Conservation (phyloP, 2,113 vertebrate species). For the Myodes glareolus region DNA sequence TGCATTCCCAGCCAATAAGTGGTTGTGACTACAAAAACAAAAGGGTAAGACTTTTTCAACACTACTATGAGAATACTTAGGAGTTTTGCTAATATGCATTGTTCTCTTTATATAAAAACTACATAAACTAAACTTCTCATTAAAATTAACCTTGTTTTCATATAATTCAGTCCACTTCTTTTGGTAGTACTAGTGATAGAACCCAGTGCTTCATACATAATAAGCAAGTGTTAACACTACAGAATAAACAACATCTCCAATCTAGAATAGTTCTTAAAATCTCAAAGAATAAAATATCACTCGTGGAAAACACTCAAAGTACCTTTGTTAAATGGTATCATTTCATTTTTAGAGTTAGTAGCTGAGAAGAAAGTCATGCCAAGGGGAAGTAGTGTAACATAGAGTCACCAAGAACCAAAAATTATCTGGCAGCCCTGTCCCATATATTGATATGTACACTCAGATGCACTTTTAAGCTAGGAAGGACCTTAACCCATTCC, state of each 20-base stretch:
- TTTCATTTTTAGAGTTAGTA: constrained; percentile 17
- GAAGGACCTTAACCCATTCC: constrained; percentile 21
- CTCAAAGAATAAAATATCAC: constrained; percentile 26
- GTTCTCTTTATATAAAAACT: constrained; percentile 29
- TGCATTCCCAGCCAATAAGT: constrained; percentile 13
- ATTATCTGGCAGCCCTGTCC: background rate
- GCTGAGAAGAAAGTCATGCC: background rate
- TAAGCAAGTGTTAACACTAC: background rate
- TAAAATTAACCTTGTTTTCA: constrained; percentile 37
- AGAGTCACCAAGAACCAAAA: constrained; percentile 42
- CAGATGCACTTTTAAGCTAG: background rate
- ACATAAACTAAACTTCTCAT: constrained; percentile 32
- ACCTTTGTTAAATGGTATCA: constrained; percentile 27
- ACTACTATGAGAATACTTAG: background rate
- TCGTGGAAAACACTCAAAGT: constrained; percentile 50
- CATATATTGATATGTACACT: constrained; percentile 34
- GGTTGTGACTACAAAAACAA: constrained; percentile 36
- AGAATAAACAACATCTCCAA: background rate
- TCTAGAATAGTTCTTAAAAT: constrained; percentile 30
- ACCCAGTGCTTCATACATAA: background rate
- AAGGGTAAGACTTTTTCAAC: background rate
- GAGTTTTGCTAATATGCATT: constrained; percentile 30
- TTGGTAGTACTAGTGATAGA: background rate
- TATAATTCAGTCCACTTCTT: background rate
- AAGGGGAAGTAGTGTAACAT: constrained; percentile 32